Percentiles rank a stretch among this genome's conserved stretches.
These are phyloP conservation scores for Punctoribates punctum DNA, from an alignment of 2,888 invertebrate species.

Conservation along the genomic window DNA sequence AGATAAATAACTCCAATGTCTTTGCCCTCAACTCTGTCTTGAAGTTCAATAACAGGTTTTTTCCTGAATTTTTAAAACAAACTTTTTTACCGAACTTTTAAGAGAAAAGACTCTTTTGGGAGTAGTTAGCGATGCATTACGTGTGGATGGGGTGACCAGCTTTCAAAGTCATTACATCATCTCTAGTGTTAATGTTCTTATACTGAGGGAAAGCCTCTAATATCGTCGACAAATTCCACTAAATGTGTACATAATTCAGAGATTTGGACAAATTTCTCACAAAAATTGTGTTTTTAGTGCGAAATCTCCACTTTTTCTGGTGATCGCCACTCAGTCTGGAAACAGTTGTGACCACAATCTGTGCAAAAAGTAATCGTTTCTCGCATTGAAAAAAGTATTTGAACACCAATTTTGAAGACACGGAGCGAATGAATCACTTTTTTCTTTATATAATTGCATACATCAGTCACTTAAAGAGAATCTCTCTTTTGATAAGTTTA, in stretches of 20 bases:
- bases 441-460: background rate
- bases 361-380: too few species aligned
- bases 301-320: too few species aligned
- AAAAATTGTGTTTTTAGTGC: too few species aligned
- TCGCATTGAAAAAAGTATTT: too few species aligned
- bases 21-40: conserved; percentile 31
- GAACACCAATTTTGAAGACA: too few species aligned
- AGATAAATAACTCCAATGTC: conserved; percentile 25
- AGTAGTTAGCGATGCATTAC: background rate
- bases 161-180: background rate
- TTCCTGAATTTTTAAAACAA: background rate
- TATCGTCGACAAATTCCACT: too few species aligned
- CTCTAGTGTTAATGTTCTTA: too few species aligned
- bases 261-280: too few species aligned
- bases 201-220: too few species aligned
- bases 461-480: background rate
- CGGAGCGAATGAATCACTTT: background rate
- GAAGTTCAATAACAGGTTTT: conserved; percentile 33
- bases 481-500: background rate
- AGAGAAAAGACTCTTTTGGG: background rate
- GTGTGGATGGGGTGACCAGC: background rate
- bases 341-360: too few species aligned
- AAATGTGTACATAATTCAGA: too few species aligned
- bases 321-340: too few species aligned
- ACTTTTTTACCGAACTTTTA: background rate